Evolutionary conservation across 1,140 invertebrate genomes (phyloP), one percentile per base, ranked within the genome.

Genomic region (Drosophila lacertosa): DNA sequence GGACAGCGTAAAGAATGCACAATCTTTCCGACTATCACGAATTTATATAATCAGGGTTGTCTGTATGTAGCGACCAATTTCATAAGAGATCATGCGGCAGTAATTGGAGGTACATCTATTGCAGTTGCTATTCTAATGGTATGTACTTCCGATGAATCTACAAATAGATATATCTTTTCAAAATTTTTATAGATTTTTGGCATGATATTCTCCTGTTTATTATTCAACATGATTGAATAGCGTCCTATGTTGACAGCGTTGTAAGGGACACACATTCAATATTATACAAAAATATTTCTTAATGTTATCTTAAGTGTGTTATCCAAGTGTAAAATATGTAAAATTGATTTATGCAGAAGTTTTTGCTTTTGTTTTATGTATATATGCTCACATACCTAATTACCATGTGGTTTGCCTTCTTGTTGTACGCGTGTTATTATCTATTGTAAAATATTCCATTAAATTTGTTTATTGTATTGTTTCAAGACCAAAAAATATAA

Each of bases 91-190:
- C 95, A 97, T 88, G 96, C 96, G 1, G 93, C 94, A 1, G 93
- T 96, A 33, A 93, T 98, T 55, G 97, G 96, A 39, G 95, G 94
- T 13, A 94, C 95, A n/a, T 97, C 96, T 4, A 94, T 97, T 48
- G 93, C 94, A 16, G 95, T 97, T 42, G 95, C 97, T 4, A 93
- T 95, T 71, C 91, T 97, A n/a, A 96, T 97, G 95, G 90, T 82
- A 63, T 60, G 44, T 42, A 50, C 4, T 20, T 13, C 42, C 0
- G 55, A n/a, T 24, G 9, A 32, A 58, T 77, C 22, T 66, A 20
- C 7, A 6, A 6, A 15, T 0, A 22, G 10, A 5, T 11, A 15
- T 10, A 2, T 15, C 15, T 9, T 10, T 15, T 53, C 2, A n/a
- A 15, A 59, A 58, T 62, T 42, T 4, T 71, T 50, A 9, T 47